Evolutionary conservation across 2,113 vertebrate species (phyloP).

Genomic region (Callopanchax toddi): DNA sequence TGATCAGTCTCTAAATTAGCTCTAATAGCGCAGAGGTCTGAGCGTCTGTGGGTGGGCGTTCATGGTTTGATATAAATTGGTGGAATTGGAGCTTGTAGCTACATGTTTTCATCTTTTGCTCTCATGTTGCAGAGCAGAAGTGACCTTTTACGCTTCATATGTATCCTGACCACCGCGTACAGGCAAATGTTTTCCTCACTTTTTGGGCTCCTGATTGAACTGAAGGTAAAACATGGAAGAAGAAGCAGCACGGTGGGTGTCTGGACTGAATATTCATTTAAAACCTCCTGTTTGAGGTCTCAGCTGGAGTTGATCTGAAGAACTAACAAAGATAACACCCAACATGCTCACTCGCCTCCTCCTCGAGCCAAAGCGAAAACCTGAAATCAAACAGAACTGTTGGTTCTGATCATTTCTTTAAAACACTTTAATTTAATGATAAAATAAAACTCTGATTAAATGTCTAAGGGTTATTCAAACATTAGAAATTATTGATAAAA

Average conservation of each 20-base stretch:
- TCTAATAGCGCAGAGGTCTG: slow-evolving; percentile 53
- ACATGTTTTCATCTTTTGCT: slow-evolving; percentile 5
- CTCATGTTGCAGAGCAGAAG: neutral
- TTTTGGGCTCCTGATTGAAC: slow-evolving; percentile 16
- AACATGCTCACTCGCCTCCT: slow-evolving; percentile 1
- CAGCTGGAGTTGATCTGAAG: slow-evolving; percentile 48
- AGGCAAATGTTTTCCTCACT: neutral
- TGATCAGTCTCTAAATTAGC: slow-evolving; percentile 65
- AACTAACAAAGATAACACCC: slow-evolving; percentile 3
- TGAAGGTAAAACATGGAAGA: slow-evolving; percentile 3
- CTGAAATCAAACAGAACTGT: slow-evolving; percentile 39
- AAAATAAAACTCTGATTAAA: too few relatives aligned
- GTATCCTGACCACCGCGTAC: neutral
- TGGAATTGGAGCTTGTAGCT: slow-evolving; percentile 56
- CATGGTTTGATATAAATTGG: slow-evolving; percentile 65
- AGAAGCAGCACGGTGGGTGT: neutral
- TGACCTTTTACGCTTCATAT: neutral
- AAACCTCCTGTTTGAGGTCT: slow-evolving; percentile 31
- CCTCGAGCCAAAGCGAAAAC: slow-evolving; percentile 37
- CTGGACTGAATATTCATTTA: slow-evolving; percentile 60
- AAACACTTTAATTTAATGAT: too few relatives aligned
- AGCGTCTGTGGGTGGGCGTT: slow-evolving; percentile 26
- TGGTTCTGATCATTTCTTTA: slow-evolving; percentile 44
- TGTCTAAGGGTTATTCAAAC: too few relatives aligned
- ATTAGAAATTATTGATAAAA: too few relatives aligned